A percentile compares a stretch with the other conserved stretches of the same genome.
Conservation (phyloP, 2,113 vertebrate genomes). For the Neofelis nebulosa region DNA sequence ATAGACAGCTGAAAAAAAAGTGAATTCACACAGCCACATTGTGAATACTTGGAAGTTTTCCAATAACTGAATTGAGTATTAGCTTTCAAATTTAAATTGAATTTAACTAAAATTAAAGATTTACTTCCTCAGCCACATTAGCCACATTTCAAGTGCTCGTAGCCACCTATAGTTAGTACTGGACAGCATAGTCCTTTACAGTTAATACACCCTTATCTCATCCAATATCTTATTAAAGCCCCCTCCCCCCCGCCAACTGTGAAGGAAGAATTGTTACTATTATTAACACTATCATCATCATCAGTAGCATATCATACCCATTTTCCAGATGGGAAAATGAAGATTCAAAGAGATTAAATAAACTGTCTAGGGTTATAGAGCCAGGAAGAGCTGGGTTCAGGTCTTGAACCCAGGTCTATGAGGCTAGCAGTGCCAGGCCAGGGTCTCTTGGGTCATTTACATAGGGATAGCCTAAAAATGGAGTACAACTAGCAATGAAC, state of each 20-base stretch:
- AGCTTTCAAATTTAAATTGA: conserved; percentile 40
- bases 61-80: background rate
- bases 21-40: background rate
- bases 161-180: background rate
- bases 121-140: background rate
- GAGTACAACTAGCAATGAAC: no score
- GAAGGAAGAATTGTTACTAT: background rate
- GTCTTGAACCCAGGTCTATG: background rate
- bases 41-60: conserved; percentile 36
- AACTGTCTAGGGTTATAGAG: background rate
- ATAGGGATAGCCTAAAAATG: background rate
- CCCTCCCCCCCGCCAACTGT: background rate
- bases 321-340: background rate
- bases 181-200: background rate
- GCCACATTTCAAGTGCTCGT: background rate
- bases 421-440: no score
- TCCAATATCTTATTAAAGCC: background rate
- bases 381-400: background rate
- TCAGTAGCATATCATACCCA: no score
- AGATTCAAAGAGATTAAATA: background rate
- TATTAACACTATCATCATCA: background rate
- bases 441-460: background rate
- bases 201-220: background rate
- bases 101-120: background rate
- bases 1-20: background rate